Evolutionary conservation across 2,113 vertebrate genomes (phyloP).

Genomic region (Mus pahari): DNA sequence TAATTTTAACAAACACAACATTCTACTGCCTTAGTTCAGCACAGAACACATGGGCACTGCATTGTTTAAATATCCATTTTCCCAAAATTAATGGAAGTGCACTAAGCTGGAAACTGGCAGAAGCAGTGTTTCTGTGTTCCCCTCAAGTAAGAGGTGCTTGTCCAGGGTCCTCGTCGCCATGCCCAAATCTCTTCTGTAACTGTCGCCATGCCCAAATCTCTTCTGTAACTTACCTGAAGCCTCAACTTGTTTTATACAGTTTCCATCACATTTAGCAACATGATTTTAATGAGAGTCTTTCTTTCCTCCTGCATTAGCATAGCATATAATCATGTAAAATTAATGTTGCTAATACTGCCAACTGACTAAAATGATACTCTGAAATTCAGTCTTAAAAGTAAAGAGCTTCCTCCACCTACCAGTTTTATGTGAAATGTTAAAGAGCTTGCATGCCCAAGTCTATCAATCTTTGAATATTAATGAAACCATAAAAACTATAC

Average conservation of each 20-base stretch:
- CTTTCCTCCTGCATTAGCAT: conserved; percentile 78
- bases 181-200: conserved; percentile 68
- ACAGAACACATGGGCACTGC: background rate
- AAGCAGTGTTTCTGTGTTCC: conserved; percentile 61
- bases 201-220: conserved; percentile 70
- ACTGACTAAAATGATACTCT: conserved; percentile 73
- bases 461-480: conserved; percentile 29
- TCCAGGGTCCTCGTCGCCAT: conserved; percentile 21
- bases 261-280: conserved; percentile 85
- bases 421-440: conserved; percentile 48
- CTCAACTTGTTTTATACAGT: conserved; percentile 80
- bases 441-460: background rate
- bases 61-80: background rate
- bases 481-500: background rate
- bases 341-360: conserved; percentile 59
- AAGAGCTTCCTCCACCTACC: conserved; percentile 65
- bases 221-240: conserved; percentile 74
- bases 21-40: background rate
- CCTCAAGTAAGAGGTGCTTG: background rate
- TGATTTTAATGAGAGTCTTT: conserved; percentile 84
- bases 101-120: background rate
- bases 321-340: conserved; percentile 65
- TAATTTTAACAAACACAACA: background rate
- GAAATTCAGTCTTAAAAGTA: conserved; percentile 73
- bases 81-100: background rate